Evolutionary conservation across 2,888 invertebrate genomes (phyloP), one percentile per base, ranked within the genome.

Genomic region (Philaethria dido): DNA sequence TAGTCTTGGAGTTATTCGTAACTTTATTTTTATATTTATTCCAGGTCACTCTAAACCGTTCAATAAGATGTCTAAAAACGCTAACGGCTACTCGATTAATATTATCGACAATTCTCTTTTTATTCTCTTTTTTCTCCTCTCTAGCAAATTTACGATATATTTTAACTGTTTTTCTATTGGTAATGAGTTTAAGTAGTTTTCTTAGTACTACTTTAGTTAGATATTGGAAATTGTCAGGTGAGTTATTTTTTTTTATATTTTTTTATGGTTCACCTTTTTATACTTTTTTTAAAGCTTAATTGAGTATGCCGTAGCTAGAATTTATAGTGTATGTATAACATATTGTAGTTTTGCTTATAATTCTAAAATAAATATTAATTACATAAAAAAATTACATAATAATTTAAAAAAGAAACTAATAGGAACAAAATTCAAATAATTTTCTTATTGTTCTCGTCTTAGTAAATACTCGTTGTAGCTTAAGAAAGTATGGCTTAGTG

Each of bases 41-140:
- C 8, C 83, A 91, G 91, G 79, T 78, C n/a, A 86, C 85, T 0
- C 70, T 87, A 0, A 86, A 80, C 74, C 84, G 90, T 0, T 83
- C 84, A 0, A 75, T 88, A 61, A 85, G 90, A 18, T 68, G 82
- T 0, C 67, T 82, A 0, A 88, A 89, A 70, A 85, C 89, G 0
- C 75, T 78, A 77, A 73, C 87, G 0, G 86, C 86, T 0, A 84
- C 86, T 0, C 80, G 92, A 0, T 68, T 82, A 0, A n/a, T 82
- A 0, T 39, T 87, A 3, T 64, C 79, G 0, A 3, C 69, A 0
- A 0, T 69, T 0, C 69, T 86, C 2, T 47, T 83, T 0, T 36
- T 73, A 0, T 65, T 85, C 64, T 61, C 77, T 16, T 75, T 78
- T 13, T 9, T 83, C 0, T 81, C 84, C 0, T 6, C 67, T 0